Conservation (phyloP, 2,797 vertebrate species). For the Prunella strophiata region DNA sequence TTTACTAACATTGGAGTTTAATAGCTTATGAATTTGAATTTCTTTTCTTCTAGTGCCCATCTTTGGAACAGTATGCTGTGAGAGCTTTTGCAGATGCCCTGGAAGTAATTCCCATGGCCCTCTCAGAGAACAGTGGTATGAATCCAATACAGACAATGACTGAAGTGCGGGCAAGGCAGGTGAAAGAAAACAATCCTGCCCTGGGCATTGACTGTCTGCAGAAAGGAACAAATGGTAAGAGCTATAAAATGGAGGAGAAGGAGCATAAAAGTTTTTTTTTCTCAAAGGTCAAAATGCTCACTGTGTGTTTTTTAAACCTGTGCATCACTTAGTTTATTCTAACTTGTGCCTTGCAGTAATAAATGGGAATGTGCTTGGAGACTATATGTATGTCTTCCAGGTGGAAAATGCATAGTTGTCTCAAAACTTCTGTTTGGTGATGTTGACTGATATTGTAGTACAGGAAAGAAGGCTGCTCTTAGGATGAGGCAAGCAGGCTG, state of each 20-base stretch:
- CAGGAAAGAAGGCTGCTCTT: not conserved
- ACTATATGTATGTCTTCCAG: fast-evolving
- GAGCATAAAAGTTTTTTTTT: not conserved
- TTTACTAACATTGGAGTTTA: not conserved
- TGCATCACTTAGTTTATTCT: not conserved
- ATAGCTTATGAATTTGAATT: not conserved
- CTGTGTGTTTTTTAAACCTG: not conserved
- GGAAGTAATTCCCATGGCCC: constrained; percentile 95
- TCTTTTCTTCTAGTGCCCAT: constrained; percentile 85
- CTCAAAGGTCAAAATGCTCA: not conserved
- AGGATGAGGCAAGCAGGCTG: not conserved
- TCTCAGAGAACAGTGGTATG: constrained; percentile 95
- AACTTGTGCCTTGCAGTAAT: not conserved
- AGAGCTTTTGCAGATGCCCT: constrained; percentile 94
- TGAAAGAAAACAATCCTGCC: constrained; percentile 89
- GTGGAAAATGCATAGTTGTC: not conserved
- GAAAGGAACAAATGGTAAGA: constrained; percentile 92
- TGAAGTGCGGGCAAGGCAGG: constrained; percentile 90
- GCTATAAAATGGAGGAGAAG: fast-evolving
- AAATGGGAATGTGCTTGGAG: not conserved
- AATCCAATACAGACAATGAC: constrained; percentile 98
- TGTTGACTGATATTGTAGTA: not conserved
- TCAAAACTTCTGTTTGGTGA: not conserved
- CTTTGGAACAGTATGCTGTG: constrained; percentile 98
- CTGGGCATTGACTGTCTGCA: constrained; percentile 95